These are phyloP conservation scores for Eublepharis macularius DNA, from an alignment of 2,113 vertebrate species.

Conservation along the genomic window DNA sequence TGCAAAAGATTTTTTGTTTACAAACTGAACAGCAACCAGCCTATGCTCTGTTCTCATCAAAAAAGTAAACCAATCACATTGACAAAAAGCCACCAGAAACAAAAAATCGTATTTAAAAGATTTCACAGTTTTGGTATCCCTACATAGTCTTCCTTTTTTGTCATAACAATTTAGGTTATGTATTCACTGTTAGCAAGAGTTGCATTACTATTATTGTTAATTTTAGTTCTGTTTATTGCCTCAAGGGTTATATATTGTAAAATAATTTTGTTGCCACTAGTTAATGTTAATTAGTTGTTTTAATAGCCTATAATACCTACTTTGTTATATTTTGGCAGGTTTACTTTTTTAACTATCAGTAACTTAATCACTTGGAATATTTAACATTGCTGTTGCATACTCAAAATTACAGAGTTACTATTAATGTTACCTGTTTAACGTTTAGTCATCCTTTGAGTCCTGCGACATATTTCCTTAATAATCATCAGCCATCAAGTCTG, in stretches of 20 bases:
- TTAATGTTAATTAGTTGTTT: conserved; percentile 92
- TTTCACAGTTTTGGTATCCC: conserved; percentile 80
- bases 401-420: conserved; percentile 92
- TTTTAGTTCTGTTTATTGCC: conserved; percentile 94
- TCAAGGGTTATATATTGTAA: conserved; percentile 86
- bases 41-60: conserved; percentile 88
- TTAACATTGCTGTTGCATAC: conserved; percentile 90
- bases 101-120: conserved; percentile 80
- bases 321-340: conserved; percentile 93
- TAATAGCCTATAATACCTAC: conserved; percentile 89
- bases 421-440: conserved; percentile 99
- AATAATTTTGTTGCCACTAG: conserved; percentile 88
- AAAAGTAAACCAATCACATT: conserved; percentile 99
- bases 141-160: conserved; percentile 76
- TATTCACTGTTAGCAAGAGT: conserved; percentile 88
- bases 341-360: conserved; percentile 99
- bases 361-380: conserved; percentile 90
- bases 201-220: conserved; percentile 88
- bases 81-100: conserved; percentile 86
- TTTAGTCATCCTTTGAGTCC: conserved; percentile 99
- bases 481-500: conserved; percentile 95
- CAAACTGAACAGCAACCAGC: conserved; percentile 70
- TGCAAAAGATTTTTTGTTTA: conserved; percentile 66
- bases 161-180: conserved; percentile 86
- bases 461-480: conserved; percentile 94